A percentile compares a stretch with the other conserved stretches of the same genome.
Evolutionary conservation across 2,113 vertebrate species (phyloP).

Genomic region (Anoura caudifer): DNA sequence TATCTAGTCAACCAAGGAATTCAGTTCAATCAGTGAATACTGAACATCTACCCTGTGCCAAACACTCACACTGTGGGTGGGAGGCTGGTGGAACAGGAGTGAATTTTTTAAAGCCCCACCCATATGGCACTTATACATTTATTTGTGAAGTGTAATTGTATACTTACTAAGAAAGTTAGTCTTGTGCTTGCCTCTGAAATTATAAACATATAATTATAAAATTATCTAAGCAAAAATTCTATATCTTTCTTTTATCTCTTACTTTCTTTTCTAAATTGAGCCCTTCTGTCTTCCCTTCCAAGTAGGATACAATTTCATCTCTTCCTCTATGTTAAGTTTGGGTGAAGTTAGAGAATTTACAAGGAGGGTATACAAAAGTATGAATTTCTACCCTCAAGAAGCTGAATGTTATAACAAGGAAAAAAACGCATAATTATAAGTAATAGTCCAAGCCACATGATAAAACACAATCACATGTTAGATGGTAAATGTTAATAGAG

Average conservation of each 20-base stretch:
- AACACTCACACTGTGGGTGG: not conserved
- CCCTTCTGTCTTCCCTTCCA: not conserved
- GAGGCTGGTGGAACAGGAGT: not conserved
- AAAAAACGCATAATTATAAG: not conserved
- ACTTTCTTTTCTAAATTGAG: not conserved
- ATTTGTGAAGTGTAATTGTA: not conserved
- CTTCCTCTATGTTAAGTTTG: not conserved
- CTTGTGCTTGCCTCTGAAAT: not conserved
- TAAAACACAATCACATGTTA: not conserved
- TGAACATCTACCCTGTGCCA: not conserved
- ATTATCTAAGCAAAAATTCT: slow-evolving; percentile 20
- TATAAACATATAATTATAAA: slow-evolving; percentile 44
- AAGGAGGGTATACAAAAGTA: not conserved
- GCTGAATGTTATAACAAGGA: not conserved
- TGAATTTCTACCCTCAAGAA: not conserved
- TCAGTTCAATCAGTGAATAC: not conserved
- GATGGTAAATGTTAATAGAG: not conserved
- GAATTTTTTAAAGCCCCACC: not conserved
- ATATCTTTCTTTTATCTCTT: slow-evolving; percentile 28
- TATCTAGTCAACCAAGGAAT: not conserved
- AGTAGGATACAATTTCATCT: not conserved
- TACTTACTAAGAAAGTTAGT: not conserved
- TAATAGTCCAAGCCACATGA: not conserved
- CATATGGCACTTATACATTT: not conserved
- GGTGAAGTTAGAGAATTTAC: not conserved